Evolutionary conservation across 1,140 invertebrate genomes (phyloP), one percentile per base, ranked within the genome.

Genomic region (Gonatopus flavifemur): DNA sequence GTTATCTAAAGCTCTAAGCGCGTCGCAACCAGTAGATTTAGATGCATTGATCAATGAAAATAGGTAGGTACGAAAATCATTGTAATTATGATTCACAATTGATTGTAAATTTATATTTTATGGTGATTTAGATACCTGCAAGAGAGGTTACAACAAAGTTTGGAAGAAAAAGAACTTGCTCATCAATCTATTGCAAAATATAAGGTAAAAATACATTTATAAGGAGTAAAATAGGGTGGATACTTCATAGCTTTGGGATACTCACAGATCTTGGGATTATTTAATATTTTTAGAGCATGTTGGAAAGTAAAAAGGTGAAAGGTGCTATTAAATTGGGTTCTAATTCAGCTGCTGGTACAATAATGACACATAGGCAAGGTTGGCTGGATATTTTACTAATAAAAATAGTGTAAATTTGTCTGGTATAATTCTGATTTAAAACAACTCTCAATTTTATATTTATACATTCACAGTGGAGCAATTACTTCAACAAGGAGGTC

Each of bases 31-130:
- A 15, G 77, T 93, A n/a, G 90, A 93, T 66, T 83, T 93, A 57
- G 90, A 93, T 81, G 83, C 86, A 46, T 74, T 93, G 21, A 76
- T 90, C 33, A 87, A 87, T 71, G 91, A 93, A 77, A 93, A 93
- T 76, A 88, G 81, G 78, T 81, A 67, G 45, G 18, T 7, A 33
- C 30, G 2, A 9, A 36, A n/a, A 35, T 31, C 20, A 10, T 3
- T 16, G 3, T n/a, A n/a, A n/a, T n/a, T n/a, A n/a, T n/a, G n/a
- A n/a, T n/a, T n/a, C n/a, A n/a, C n/a, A n/a, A n/a, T n/a, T n/a
- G n/a, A n/a, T n/a, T n/a, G n/a, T n/a, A n/a, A 24, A 33, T 49
- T 39, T 44, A 21, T 35, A 47, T 25, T 42, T 37, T 43, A 5
- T 38, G 43, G 52, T 50, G 31, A 30, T 65, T 65, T 59, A 81